These are phyloP conservation scores for Paramuricea clavata DNA, from an alignment of 92 coral and sea anemone genomes.

Conservation along the genomic window DNA sequence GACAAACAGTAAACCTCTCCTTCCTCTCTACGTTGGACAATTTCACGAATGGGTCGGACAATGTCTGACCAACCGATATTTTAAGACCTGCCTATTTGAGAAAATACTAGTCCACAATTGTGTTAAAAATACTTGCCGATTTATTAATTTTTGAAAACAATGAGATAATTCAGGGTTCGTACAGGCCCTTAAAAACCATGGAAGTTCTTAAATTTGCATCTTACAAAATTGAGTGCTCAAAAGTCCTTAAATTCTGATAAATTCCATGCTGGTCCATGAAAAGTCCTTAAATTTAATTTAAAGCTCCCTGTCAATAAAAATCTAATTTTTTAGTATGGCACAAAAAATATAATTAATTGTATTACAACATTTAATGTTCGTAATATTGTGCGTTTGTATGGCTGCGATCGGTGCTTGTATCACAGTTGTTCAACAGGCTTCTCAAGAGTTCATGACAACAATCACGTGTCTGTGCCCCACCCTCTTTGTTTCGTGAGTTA, in stretches of 20 bases:
- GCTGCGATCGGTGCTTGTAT: no score
- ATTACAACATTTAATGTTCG: not conserved
- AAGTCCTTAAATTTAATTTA: slow-evolving; percentile 27
- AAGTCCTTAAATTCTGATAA: slow-evolving; percentile 17
- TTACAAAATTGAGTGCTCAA: slow-evolving; percentile 25
- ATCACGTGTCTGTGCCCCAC: no score
- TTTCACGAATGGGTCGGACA: no score
- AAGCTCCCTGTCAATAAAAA: slow-evolving; percentile 4
- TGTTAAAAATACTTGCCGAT: no score
- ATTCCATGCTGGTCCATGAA: not conserved
- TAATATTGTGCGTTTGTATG: not conserved
- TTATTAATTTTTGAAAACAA: no score
- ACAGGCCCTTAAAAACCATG: slow-evolving; percentile 26
- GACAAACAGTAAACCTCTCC: no score
- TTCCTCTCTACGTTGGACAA: no score
- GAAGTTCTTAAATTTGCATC: slow-evolving; percentile 30
- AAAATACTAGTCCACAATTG: no score
- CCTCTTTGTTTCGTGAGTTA: not conserved
- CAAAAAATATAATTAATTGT: not conserved
- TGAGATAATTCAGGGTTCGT: slow-evolving; percentile 33
- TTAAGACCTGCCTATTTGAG: no score
- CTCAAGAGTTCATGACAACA: no score
- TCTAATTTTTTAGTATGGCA: not conserved
- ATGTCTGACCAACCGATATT: no score
- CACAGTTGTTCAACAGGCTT: no score